Base-by-base conservation (phyloP, 1,140 invertebrate species). In the Drosophila mayri region DNA sequence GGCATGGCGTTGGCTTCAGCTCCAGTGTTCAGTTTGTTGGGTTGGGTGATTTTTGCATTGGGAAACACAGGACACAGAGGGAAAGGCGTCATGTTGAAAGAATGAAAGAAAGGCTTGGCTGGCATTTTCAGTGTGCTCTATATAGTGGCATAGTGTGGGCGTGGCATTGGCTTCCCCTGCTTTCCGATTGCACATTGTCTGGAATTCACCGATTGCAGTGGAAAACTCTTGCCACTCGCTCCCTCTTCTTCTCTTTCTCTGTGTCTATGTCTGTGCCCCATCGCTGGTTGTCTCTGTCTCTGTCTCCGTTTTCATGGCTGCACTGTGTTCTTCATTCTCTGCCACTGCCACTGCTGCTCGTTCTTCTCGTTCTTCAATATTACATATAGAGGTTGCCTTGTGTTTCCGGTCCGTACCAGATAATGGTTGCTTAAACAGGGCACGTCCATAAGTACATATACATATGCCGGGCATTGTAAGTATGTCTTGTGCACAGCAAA, bases 391-490 rank as follows among this genome's bases (percentile, higher is more conserved):
- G 84, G 84, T 90, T 84, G 84, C 80, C 64, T 76, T 68, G 73
- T 88, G 85, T 81, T 88, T 88, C 85, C 84, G 84, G 43, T 80
- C 43, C 41, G 85, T 81, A 70, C 85, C 73, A 88, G 84, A 90
- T 88, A 88, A 90, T 90, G 76, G 67, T 77, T 86, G 83, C 84
- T 79, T 87, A 79, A 87, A 87, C 79, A 86, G 84, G 77, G 76
- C 81, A 72, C 61, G 54, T 54, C 46, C 52, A 75, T 55, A 49
- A 63, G 75, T 49, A 49, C 28, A 40, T 49, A 30, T 55, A 65
- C 20, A 37, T 47, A 65, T n/a, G 18, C 16, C 5, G 12, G 47
- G 54, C 55, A 66, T 60, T 60, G 49, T 59, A 66, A 54, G 64
- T 83, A 78, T 62, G 37, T 11, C 14, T 44, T 14, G 14, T 46